These are phyloP conservation scores for Clitarchus hookeri DNA, from an alignment of 2,888 invertebrate species.

Conservation along the genomic window DNA sequence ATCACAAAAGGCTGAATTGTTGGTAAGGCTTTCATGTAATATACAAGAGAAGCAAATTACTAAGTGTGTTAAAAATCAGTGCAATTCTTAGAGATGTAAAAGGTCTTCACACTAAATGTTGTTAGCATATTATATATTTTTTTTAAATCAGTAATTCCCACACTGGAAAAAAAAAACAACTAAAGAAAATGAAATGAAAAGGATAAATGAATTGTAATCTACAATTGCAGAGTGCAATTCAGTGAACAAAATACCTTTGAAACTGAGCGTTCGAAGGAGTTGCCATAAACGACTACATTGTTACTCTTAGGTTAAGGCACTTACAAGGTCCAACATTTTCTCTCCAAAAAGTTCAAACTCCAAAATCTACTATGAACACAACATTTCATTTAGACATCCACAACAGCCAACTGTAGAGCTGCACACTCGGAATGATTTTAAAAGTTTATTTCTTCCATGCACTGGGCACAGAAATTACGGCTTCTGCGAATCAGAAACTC, in stretches of 20 bases:
- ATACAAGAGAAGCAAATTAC: conserved; percentile 15
- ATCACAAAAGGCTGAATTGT: background rate
- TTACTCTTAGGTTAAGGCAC: conserved; percentile 21
- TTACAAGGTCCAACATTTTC: conserved; percentile 16
- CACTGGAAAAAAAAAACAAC: conserved; percentile 15
- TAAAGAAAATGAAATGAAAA: conserved; percentile 2
- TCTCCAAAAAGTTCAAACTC: background rate
- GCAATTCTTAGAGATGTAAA: conserved; percentile 28
- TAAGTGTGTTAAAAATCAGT: conserved; percentile 27
- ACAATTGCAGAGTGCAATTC: conserved; percentile 39
- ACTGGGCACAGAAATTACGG: conserved; percentile 8
- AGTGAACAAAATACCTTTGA: conserved; percentile 36
- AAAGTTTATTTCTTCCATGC: background rate
- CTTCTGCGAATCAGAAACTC: background rate
- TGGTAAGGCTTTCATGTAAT: background rate
- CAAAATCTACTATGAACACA: background rate
- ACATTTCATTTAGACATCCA: background rate
- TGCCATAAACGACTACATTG: conserved; percentile 18
- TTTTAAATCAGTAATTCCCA: background rate
- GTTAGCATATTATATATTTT: conserved; percentile 11
- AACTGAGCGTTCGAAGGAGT: conserved; percentile 38
- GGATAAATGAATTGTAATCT: conserved; percentile 31
- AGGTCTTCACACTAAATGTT: conserved; percentile 2
- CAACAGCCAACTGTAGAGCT: no score
- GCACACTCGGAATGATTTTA: background rate